These are phyloP conservation scores for Pelodiscus sinensis DNA, from an alignment of 2,113 vertebrate species.

Conservation along the genomic window DNA sequence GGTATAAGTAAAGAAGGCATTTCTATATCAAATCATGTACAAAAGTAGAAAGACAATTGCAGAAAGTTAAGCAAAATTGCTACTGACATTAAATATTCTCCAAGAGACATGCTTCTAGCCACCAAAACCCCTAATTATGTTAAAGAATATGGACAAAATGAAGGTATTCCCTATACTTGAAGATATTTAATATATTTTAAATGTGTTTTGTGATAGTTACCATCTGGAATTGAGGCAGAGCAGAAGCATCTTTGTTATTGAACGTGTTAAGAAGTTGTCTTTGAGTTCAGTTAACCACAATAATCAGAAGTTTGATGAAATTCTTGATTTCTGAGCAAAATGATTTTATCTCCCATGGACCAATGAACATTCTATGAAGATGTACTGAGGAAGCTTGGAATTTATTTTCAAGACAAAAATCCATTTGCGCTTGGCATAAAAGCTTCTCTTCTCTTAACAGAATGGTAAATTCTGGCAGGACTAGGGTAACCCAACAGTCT, in stretches of 20 bases:
- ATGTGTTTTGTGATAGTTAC: background rate
- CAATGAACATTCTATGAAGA: background rate
- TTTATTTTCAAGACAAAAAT: background rate
- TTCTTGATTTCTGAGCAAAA: background rate
- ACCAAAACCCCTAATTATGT: background rate
- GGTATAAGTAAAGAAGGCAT: background rate
- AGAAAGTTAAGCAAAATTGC: background rate
- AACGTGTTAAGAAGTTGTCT: background rate
- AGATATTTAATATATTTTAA: background rate
- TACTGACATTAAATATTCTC: background rate
- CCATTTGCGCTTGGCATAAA: background rate
- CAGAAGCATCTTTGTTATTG: rapidly evolving
- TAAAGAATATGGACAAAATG: background rate
- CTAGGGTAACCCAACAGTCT: rapidly evolving
- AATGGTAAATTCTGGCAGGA: rapidly evolving
- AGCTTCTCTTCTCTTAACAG: background rate
- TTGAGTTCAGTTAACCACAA: background rate
- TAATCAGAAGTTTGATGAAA: background rate
- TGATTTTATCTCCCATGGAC: rapidly evolving
- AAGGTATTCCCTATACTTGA: background rate
- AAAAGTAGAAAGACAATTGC: background rate
- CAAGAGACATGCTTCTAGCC: background rate
- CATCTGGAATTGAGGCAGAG: background rate
- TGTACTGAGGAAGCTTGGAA: background rate
- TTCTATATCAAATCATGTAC: background rate